Percentiles rank a stretch among this genome's conserved stretches.
Evolutionary conservation across 2,113 vertebrate species (phyloP).

Genomic region (Oncorhynchus kisutch): DNA sequence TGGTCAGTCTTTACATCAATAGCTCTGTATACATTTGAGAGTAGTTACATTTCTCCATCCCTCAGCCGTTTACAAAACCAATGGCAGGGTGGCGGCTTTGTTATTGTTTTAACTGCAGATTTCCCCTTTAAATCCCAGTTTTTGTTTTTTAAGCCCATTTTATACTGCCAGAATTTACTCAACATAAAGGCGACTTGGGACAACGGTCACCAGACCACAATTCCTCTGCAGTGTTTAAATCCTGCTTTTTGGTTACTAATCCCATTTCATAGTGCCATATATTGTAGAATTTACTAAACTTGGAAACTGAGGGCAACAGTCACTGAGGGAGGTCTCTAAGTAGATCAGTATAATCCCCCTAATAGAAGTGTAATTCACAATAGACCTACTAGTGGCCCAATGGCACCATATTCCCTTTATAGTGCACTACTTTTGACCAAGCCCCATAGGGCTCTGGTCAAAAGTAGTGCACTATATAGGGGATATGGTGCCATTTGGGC

Average conservation of each 20-base stretch:
- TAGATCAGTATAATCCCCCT: constrained; percentile 74
- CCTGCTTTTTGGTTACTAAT: not conserved
- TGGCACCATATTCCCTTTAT: not conserved
- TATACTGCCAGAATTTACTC: too few relatives aligned
- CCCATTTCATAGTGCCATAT: not conserved
- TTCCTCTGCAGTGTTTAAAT: not conserved
- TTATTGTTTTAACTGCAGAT: not conserved
- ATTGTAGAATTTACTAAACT: constrained; percentile 67
- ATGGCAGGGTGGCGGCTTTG: too few relatives aligned
- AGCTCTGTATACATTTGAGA: too few relatives aligned
- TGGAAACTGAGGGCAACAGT: constrained; percentile 69
- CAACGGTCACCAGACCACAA: not conserved
- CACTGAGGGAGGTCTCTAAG: constrained; percentile 73
- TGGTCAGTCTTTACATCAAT: too few relatives aligned
- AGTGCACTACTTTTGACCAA: not conserved
- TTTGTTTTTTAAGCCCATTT: not conserved
- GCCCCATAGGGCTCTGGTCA: too few relatives aligned
- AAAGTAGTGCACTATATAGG: too few relatives aligned
- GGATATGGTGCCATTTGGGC: too few relatives aligned
- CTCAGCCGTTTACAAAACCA: too few relatives aligned
- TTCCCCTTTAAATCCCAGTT: not conserved
- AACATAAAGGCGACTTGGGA: not conserved
- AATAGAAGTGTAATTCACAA: constrained; percentile 44
- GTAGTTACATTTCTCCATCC: too few relatives aligned
- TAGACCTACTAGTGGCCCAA: not conserved